Evolutionary conservation across 1,140 invertebrate species (phyloP).

Genomic region (Venustaconcha ellipsiformis): DNA sequence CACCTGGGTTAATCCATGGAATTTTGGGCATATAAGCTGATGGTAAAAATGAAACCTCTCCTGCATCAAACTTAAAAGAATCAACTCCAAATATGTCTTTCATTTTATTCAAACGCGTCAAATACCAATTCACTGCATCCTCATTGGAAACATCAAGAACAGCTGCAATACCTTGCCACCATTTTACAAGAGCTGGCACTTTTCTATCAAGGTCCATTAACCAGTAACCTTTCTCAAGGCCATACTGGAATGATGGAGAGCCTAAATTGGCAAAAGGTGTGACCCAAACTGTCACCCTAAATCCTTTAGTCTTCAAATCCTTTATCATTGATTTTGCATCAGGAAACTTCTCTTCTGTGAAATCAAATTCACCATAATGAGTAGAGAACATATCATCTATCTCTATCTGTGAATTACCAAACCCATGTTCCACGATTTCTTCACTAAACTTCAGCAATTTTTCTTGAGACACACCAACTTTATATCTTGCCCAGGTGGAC

Average conservation of each 20-base stretch:
- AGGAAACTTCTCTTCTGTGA: slow-evolving; percentile 80
- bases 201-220: slow-evolving; percentile 29
- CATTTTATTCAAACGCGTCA: slow-evolving; percentile 73
- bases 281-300: slow-evolving; percentile 85
- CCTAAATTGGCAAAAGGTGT: slow-evolving; percentile 80
- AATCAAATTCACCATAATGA: slow-evolving; percentile 84
- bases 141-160: slow-evolving; percentile 75
- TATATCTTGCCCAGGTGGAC: slow-evolving; percentile 91
- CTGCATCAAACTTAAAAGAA: slow-evolving; percentile 93
- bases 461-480: slow-evolving; percentile 75
- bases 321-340: slow-evolving; percentile 74
- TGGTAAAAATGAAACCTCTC: slow-evolving; percentile 64
- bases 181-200: slow-evolving; percentile 41
- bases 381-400: slow-evolving; percentile 92
- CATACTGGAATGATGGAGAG: slow-evolving; percentile 35
- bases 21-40: slow-evolving; percentile 45
- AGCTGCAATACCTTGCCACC: slow-evolving; percentile 58
- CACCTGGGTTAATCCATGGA: slow-evolving; percentile 29
- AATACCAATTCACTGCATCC: slow-evolving; percentile 77
- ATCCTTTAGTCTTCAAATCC: slow-evolving; percentile 76
- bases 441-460: slow-evolving; percentile 78
- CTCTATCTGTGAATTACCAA: slow-evolving; percentile 86
- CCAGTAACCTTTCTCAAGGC: slow-evolving; percentile 37
- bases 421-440: slow-evolving; percentile 78
- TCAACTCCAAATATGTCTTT: slow-evolving; percentile 70